Percentiles rank a stretch among this genome's conserved stretches.
phyloP scores from a whole-genome alignment of 2,113 vertebrate species.

The Macrotus californicus region DNA sequence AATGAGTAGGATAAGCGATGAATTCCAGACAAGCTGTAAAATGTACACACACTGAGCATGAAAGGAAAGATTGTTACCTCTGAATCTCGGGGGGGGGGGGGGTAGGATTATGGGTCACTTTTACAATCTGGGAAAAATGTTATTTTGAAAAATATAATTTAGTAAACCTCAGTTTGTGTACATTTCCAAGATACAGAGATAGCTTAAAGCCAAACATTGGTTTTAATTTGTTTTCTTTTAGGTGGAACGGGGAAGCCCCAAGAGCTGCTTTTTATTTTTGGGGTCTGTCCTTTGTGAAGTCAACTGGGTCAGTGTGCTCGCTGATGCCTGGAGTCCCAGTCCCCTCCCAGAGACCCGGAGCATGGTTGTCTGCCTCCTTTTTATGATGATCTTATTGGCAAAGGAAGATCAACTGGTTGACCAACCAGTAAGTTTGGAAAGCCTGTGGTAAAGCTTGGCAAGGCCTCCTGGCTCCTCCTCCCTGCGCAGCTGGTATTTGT shows the following conservation, averaged over 20 bases:
- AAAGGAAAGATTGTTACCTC: neutral
- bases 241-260: slow-evolving; percentile 97
- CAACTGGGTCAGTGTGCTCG: slow-evolving; percentile 95
- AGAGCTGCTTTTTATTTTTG: slow-evolving; percentile 95
- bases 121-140: neutral
- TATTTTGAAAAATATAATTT: neutral
- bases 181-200: neutral
- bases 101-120: neutral
- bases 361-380: slow-evolving; percentile 94
- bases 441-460: neutral
- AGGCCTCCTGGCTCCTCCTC: neutral
- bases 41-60: neutral
- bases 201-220: neutral
- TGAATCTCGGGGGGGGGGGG: neutral
- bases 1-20: neutral
- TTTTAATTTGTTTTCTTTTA: slow-evolving; percentile 65
- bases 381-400: slow-evolving; percentile 93
- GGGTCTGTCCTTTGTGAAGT: slow-evolving; percentile 93
- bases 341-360: slow-evolving; percentile 78
- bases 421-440: slow-evolving; percentile 80
- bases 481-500: neutral
- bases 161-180: neutral
- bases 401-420: slow-evolving; percentile 91
- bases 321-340: slow-evolving; percentile 85
- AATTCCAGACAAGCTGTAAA: neutral